These are phyloP conservation scores for Chrysogorgia sp. DNA, from an alignment of 92 coral and sea anemone species.

Conservation along the genomic window DNA sequence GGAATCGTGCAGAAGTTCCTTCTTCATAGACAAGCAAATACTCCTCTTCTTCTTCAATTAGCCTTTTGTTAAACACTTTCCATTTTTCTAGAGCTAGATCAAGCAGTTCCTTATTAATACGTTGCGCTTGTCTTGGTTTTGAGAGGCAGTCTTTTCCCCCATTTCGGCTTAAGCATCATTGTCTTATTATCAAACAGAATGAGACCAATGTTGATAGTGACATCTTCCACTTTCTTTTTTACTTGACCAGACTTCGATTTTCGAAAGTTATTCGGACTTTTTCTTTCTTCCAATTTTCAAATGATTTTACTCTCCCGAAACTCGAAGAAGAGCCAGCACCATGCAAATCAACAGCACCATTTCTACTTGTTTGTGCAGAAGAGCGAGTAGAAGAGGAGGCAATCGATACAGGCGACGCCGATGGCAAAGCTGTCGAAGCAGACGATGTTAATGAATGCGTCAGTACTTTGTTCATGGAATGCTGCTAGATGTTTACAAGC, in stretches of 20 bases:
- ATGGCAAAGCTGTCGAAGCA: background rate
- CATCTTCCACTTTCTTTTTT: conserved; percentile 37
- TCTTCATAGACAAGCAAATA: conserved; percentile 53
- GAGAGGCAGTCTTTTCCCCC: conserved; percentile 43
- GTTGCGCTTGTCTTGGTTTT: conserved; percentile 28
- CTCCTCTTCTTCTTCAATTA: conserved; percentile 35
- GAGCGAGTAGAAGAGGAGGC: background rate
- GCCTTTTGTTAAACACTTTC: conserved; percentile 18
- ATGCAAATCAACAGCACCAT: no score
- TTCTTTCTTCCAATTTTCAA: conserved; percentile 17
- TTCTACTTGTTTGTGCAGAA: no score
- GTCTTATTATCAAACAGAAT: conserved; percentile 23
- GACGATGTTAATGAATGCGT: background rate
- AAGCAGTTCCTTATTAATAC: conserved; percentile 8
- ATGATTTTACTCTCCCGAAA: conserved; percentile 17
- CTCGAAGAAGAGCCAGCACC: background rate
- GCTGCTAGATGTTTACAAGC: conserved; percentile 32
- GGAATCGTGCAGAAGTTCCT: conserved; percentile 40
- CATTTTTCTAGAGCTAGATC: conserved; percentile 27
- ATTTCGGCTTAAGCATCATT: conserved; percentile 32
- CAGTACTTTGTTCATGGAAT: conserved; percentile 27
- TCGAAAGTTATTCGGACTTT: conserved; percentile 31
- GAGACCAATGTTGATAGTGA: conserved; percentile 39
- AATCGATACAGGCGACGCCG: background rate
- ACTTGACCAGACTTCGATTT: conserved; percentile 23